These are phyloP conservation scores for Metopolophium dirhodum DNA, from an alignment of 1,140 invertebrate genomes.

Conservation along the genomic window DNA sequence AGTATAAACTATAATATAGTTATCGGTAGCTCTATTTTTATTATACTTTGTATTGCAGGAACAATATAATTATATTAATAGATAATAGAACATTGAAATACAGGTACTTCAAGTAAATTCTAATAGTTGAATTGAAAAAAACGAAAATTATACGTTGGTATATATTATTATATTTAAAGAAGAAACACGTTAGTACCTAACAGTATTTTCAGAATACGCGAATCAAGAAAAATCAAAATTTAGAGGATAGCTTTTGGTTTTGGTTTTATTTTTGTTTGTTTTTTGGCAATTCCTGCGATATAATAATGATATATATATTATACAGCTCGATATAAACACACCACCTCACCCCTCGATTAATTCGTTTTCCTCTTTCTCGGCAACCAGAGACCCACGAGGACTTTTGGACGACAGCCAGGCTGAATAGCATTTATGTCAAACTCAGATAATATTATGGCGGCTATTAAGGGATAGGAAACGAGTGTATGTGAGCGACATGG, in stretches of 20 bases:
- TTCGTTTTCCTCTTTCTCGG: slow-evolving; percentile 46
- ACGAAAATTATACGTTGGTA: not conserved
- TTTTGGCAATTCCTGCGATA: slow-evolving; percentile 52
- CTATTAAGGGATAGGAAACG: slow-evolving; percentile 49
- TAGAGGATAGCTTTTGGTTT: not conserved
- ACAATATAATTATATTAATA: not conserved
- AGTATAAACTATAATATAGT: too few relatives aligned
- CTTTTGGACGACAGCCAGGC: slow-evolving; percentile 55
- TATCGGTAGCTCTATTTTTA: too few relatives aligned
- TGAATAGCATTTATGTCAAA: slow-evolving; percentile 55
- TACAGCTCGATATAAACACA: slow-evolving; percentile 42
- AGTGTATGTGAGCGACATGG: slow-evolving; percentile 39
- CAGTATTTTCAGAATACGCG: not conserved
- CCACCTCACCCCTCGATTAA: slow-evolving; percentile 45
- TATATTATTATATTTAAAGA: not conserved
- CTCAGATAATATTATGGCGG: slow-evolving; percentile 55
- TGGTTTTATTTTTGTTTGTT: slow-evolving; percentile 4
- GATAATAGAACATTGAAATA: not conserved
- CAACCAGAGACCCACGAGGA: not conserved
- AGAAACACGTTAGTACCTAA: not conserved
- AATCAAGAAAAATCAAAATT: not conserved
- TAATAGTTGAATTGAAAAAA: not conserved
- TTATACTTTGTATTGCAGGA: too few relatives aligned
- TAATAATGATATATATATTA: not conserved
- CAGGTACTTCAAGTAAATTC: not conserved